Conservation (phyloP, 2,888 invertebrate genomes). For the Phragmatobia fuliginosa region DNA sequence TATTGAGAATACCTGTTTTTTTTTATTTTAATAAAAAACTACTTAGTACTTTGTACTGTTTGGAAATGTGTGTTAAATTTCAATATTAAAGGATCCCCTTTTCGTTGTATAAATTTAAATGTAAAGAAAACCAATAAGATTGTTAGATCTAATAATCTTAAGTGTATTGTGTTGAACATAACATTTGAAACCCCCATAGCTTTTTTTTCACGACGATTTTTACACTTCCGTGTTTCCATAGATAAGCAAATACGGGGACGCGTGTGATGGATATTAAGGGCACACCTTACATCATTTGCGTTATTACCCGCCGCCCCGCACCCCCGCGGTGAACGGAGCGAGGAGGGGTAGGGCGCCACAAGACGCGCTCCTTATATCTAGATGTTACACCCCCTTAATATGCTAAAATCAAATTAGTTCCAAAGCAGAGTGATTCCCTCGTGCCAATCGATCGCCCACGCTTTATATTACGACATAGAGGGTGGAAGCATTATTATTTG, state of each 20-base stretch:
- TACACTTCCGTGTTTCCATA: constrained; percentile 85
- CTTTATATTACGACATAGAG: constrained; percentile 70
- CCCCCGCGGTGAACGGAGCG: constrained; percentile 43
- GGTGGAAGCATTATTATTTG: constrained; percentile 64
- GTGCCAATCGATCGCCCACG: constrained; percentile 76
- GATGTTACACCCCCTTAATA: constrained; percentile 83
- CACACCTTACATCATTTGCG: constrained; percentile 87
- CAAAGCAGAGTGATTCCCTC: constrained; percentile 83
- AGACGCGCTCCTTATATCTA: constrained; percentile 84
- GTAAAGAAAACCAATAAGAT: constrained; percentile 38
- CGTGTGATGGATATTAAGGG: constrained; percentile 86
- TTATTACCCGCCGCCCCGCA: constrained; percentile 72
- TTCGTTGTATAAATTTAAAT: constrained; percentile 25
- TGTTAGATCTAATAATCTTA: constrained; percentile 75
- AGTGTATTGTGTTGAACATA: constrained; percentile 69
- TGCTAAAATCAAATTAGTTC: constrained; percentile 87
- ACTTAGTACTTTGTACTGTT: neutral
- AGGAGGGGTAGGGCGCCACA: constrained; percentile 70
- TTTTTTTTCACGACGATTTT: constrained; percentile 80
- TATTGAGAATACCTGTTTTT: neutral
- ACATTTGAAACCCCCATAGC: constrained; percentile 69
- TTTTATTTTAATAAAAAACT: neutral
- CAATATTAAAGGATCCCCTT: neutral
- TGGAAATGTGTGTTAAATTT: neutral
- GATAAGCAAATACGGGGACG: constrained; percentile 86